Percentiles rank a stretch among this genome's conserved stretches.
Evolutionary conservation across 2,888 invertebrate species (phyloP).

Genomic region (Apamea monoglypha): DNA sequence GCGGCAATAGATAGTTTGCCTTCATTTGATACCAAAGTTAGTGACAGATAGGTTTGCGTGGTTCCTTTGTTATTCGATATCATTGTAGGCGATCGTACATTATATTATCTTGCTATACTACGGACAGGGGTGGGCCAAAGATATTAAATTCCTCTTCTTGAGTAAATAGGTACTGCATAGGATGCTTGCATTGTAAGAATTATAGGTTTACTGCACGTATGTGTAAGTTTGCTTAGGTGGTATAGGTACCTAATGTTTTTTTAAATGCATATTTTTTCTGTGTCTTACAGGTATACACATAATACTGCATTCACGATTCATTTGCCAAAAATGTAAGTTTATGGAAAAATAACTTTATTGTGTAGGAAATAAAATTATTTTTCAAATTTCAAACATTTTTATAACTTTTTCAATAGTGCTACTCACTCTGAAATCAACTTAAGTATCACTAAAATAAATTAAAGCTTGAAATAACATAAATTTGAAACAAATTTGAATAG

Average conservation of each 20-base stretch:
- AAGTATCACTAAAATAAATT: too few relatives aligned
- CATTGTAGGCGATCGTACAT: slow-evolving; percentile 30
- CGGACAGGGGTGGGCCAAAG: slow-evolving; percentile 17
- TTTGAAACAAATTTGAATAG: too few relatives aligned
- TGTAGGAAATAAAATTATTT: too few relatives aligned
- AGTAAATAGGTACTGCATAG: not conserved
- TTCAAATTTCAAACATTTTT: too few relatives aligned
- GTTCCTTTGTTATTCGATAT: slow-evolving; percentile 54
- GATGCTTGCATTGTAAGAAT: not conserved
- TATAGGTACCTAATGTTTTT: not conserved
- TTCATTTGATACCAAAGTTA: slow-evolving; percentile 54
- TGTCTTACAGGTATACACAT: too few relatives aligned
- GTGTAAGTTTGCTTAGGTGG: not conserved
- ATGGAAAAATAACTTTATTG: too few relatives aligned
- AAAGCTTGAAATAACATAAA: too few relatives aligned
- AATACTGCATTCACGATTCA: too few relatives aligned
- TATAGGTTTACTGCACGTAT: not conserved
- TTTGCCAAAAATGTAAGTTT: too few relatives aligned
- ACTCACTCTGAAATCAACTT: too few relatives aligned
- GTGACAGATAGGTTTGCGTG: slow-evolving; percentile 54
- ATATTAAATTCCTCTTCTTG: slow-evolving; percentile 36
- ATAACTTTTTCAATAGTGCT: too few relatives aligned
- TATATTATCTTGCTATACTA: slow-evolving; percentile 7
- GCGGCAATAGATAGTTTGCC: slow-evolving; percentile 51
- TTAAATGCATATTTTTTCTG: not conserved